These are phyloP conservation scores for Puntigrus tetrazona DNA, from an alignment of 2,113 vertebrate species.

Conservation along the genomic window DNA sequence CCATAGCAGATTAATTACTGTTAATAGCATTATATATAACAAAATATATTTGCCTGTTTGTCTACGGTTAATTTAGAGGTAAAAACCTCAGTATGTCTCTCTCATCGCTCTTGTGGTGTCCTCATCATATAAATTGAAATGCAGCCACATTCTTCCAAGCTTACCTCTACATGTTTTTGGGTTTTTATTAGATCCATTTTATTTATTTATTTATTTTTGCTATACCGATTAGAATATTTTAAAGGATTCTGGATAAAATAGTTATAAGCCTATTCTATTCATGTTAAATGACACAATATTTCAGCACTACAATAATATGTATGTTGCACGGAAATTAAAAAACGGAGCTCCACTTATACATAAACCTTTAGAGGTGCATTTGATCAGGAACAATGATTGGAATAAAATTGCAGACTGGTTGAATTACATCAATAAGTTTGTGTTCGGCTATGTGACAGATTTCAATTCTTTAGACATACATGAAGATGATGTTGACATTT, in stretches of 20 bases:
- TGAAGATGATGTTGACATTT: slow-evolving; percentile 30
- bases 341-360: neutral
- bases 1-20: neutral
- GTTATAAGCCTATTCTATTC: neutral
- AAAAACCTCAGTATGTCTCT: neutral
- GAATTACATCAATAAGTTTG: neutral
- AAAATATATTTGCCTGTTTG: neutral
- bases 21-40: neutral
- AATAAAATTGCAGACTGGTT: neutral
- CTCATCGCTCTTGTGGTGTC: neutral
- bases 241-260: too few species aligned
- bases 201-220: neutral
- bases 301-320: neutral
- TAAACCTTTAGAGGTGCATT: neutral
- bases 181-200: neutral
- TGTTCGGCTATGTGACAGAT: slow-evolving; percentile 1
- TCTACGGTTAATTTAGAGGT: neutral
- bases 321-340: neutral
- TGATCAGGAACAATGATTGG: neutral
- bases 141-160: neutral
- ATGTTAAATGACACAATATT: neutral
- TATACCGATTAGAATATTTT: neutral
- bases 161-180: neutral
- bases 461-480: slow-evolving; percentile 22
- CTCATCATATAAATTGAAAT: neutral